Percentiles rank a stretch among this genome's conserved stretches.
Conservation (phyloP, 2,113 vertebrate genomes). For the Chamaea fasciata region DNA sequence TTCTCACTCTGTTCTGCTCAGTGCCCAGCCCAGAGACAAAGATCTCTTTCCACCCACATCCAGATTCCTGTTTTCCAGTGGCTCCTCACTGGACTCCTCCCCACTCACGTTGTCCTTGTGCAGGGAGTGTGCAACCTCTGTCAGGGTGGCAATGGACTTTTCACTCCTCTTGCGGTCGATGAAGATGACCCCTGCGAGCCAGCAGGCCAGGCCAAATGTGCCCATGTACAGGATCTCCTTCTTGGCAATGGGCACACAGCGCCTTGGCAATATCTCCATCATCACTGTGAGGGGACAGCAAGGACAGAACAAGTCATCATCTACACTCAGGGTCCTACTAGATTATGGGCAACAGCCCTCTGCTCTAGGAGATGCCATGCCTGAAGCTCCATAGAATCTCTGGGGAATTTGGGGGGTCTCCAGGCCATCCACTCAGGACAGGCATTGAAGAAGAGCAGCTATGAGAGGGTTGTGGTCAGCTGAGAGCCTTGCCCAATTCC, state of each 20-base stretch:
- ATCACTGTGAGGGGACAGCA: constrained; percentile 45
- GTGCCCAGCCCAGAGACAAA: background rate
- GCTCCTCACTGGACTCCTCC: background rate
- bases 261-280: constrained; percentile 68
- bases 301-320: background rate
- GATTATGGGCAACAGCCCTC: background rate
- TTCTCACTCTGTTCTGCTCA: background rate
- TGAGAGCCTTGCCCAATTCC: background rate
- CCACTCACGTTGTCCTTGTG: constrained; percentile 73
- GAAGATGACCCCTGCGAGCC: constrained; percentile 73
- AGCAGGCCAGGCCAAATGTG: constrained; percentile 72
- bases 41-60: background rate
- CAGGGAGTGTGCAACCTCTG: constrained; percentile 69
- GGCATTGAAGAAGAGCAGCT: background rate
- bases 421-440: background rate
- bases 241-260: constrained; percentile 72
- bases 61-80: background rate
- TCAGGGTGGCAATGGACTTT: constrained; percentile 68
- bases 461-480: background rate
- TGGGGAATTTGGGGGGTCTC: background rate
- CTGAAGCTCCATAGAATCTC: background rate
- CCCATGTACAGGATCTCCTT: constrained; percentile 75
- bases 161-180: constrained; percentile 72
- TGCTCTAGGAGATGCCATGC: background rate
- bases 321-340: background rate